A percentile compares a stretch with the other conserved stretches of the same genome.
phyloP scores from a whole-genome alignment of 2,888 invertebrate genomes.

The Helleia helle region DNA sequence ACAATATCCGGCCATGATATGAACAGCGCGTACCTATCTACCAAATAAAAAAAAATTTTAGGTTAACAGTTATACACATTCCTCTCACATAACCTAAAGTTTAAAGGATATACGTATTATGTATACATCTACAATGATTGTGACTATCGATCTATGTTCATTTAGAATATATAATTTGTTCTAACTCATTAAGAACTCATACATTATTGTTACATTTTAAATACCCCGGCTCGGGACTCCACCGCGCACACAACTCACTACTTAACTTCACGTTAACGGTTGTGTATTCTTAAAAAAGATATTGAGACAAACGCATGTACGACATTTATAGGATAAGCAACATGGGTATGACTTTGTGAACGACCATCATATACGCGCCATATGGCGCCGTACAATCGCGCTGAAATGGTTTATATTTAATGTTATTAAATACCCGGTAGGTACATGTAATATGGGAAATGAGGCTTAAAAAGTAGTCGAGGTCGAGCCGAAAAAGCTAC shows the following conservation, averaged over 20 bases:
- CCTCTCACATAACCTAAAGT: too few species aligned
- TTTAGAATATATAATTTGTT: too few species aligned
- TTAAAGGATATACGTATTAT: too few species aligned
- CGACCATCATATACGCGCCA: constrained; percentile 49
- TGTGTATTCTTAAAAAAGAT: constrained; percentile 7
- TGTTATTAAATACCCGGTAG: constrained; percentile 14
- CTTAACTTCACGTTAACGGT: constrained; percentile 3
- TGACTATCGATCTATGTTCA: too few species aligned
- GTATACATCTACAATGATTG: too few species aligned
- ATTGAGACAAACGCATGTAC: constrained; percentile 19
- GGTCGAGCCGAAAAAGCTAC: too few species aligned
- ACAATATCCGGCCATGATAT: constrained; percentile 44
- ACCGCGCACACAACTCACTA: too few species aligned
- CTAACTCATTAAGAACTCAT: too few species aligned
- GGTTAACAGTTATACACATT: neutral
- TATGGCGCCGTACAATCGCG: constrained; percentile 54
- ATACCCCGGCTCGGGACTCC: constrained; percentile 2
- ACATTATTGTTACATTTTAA: neutral
- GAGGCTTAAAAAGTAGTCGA: too few species aligned
- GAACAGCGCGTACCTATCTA: neutral
- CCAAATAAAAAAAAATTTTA: neutral
- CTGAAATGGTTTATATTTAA: constrained; percentile 26
- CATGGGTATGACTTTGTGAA: constrained; percentile 54
- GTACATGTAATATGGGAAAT: too few species aligned
- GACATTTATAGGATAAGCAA: constrained; percentile 38